Evolutionary conservation across 2,113 vertebrate species (phyloP), one percentile per base, ranked within the genome.

Genomic region (Malurus elegans): DNA sequence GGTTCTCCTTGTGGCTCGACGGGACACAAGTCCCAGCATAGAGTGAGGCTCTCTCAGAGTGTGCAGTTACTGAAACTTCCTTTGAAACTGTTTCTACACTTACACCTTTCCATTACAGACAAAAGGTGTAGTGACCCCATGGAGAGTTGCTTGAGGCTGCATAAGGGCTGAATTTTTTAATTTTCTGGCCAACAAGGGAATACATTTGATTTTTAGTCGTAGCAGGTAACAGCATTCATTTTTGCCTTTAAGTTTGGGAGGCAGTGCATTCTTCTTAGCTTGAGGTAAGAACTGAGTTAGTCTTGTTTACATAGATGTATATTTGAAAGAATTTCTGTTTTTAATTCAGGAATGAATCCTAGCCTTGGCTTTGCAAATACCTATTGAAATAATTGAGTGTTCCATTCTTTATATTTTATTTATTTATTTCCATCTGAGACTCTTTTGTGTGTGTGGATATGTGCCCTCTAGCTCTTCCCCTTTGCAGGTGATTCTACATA

Each of bases 341-440:
- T 96, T 82, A 91, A 87, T 91, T 95, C 70, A 60, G 26, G 73
- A 96, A 86, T 67, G 62, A 86, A 89, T 54, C 18, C 45, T 79
- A 85, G 64, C 65, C 64, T 38, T 84, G 85, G 8, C 36, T 92
- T 74, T 76, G 25, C 85, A 86, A 93, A 81, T 31, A 87, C 48
- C 60, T 70, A 10, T 67, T 95, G 67, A 76, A 83, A 79, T 67
- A 7, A 90, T 17, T 10, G 29, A 69, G 34, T 73, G 10, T 82
- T 88, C 88, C 42, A 71, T 85, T 61, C 32, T 88, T 65, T 8
- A 66, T 50, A 12, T 29, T 72, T n/a, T 19, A 38, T 67, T 51
- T 60, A 8, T 85, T 74, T 75, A 21, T 90, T 71, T 91, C 16
- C 4, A 32, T 67, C 40, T 58, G 47, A 38, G 1, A n/a, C 7